These are phyloP conservation scores for Drosophila obscura DNA, from an alignment of 1,140 invertebrate genomes.

Conservation along the genomic window DNA sequence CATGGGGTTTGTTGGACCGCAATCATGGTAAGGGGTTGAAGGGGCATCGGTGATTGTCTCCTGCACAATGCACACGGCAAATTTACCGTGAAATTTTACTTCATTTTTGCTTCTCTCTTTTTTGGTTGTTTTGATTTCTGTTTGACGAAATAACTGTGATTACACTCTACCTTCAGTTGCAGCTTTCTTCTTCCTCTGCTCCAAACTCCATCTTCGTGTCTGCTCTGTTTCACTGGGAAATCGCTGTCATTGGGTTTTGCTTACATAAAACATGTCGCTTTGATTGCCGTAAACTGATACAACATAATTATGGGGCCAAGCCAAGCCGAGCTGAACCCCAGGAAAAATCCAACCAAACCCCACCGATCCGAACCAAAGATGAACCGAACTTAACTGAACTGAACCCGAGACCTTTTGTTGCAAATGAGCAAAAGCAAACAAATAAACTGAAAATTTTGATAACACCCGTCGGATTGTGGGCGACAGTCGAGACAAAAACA, in stretches of 20 bases:
- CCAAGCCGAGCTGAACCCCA: slow-evolving; percentile 33
- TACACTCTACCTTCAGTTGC: slow-evolving; percentile 34
- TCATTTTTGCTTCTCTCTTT: slow-evolving; percentile 30
- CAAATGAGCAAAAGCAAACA: slow-evolving; percentile 62
- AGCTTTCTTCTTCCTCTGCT: slow-evolving; percentile 24
- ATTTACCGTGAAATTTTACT: slow-evolving; percentile 78
- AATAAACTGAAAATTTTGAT: slow-evolving; percentile 48
- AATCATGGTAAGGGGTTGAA: background rate
- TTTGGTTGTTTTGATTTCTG: slow-evolving; percentile 22
- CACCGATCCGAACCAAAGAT: slow-evolving; percentile 9
- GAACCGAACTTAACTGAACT: slow-evolving; percentile 14
- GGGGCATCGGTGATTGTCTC: slow-evolving; percentile 11
- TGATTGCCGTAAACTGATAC: slow-evolving; percentile 77
- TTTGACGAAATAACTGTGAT: slow-evolving; percentile 67
- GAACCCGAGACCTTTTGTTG: slow-evolving; percentile 27
- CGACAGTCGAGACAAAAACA: background rate
- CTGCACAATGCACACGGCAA: slow-evolving; percentile 40
- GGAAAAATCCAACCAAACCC: slow-evolving; percentile 21
- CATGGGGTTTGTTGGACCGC: background rate
- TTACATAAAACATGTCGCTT: slow-evolving; percentile 60
- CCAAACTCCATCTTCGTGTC: slow-evolving; percentile 3
- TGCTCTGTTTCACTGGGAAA: slow-evolving; percentile 72
- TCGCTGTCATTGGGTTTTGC: slow-evolving; percentile 49
- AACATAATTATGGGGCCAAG: slow-evolving; percentile 64
- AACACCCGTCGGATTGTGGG: slow-evolving; percentile 10